A percentile compares a stretch with the other conserved stretches of the same genome.
Evolutionary conservation across 1,140 invertebrate genomes (phyloP).

Genomic region (Drosophila busckii): DNA sequence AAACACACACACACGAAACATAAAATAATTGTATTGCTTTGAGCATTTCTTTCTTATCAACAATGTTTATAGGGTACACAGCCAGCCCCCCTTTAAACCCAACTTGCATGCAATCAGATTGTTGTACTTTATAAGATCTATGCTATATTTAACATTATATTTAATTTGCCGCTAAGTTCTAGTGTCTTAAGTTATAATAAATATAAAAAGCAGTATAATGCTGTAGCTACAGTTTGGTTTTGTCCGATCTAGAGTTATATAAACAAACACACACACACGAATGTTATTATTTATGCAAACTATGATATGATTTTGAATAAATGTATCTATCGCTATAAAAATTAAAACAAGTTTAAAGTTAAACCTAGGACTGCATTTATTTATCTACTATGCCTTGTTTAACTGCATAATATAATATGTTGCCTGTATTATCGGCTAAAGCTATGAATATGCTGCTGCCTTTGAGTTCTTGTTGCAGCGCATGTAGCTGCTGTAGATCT

Average conservation of each 20-base stretch:
- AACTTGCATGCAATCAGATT: conserved; percentile 39
- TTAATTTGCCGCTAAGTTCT: conserved; percentile 55
- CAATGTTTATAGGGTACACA: conserved; percentile 21
- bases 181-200: conserved; percentile 50
- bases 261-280: too few relatives aligned
- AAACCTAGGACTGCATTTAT: too few relatives aligned
- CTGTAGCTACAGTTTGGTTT: conserved; percentile 25
- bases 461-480: conserved; percentile 29
- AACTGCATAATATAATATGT: conserved; percentile 57
- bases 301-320: conserved; percentile 73
- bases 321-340: conserved; percentile 68
- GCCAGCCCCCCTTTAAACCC: conserved; percentile 28
- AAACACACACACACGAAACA: conserved; percentile 30
- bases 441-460: conserved; percentile 28
- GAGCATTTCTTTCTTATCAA: conserved; percentile 53
- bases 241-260: conserved; percentile 7
- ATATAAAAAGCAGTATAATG: conserved; percentile 53
- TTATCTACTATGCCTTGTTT: conserved; percentile 29
- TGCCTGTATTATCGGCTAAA: conserved; percentile 51
- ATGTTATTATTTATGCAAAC: conserved; percentile 65
- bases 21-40: conserved; percentile 70
- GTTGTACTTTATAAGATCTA: conserved; percentile 53
- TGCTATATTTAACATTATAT: conserved; percentile 53
- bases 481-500: conserved; percentile 29
- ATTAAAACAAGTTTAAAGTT: conserved; percentile 4